Evolutionary conservation across 2,797 vertebrate genomes (phyloP), one percentile per base, ranked within the genome.

Genomic region (Labroides dimidiatus): DNA sequence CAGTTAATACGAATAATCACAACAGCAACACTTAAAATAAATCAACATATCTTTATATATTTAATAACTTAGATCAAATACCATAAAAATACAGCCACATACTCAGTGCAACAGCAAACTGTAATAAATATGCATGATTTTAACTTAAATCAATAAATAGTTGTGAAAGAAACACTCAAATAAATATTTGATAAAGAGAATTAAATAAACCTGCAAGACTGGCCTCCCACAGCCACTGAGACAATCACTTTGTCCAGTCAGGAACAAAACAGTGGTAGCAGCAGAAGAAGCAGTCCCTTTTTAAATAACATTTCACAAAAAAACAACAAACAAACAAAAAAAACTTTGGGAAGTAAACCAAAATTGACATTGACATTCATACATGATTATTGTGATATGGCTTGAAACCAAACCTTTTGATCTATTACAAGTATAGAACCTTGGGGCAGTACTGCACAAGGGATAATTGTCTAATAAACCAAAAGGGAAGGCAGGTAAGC

Each of bases 101-200:
- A 82, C 67, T 77, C 72, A 80, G 84, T 82, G 88, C 87, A 88
- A 88, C 80, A 78, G 56, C 82, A 88, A 77, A 45, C 82, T 59
- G 62, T 81, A 75, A 86, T 90, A 90, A 89, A 91, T 90, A 91
- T 62, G 23, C 20, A 79, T 72, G 73, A 16, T 15, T 72, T 65
- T 64, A 76, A 87, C 24, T 80, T 71, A 85, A 78, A 81, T 60
- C 10, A 73, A 48, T 54, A 76, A 51, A 48, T 41, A 20, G 45
- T 62, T 42, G 49, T 12, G 87, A 91, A 92, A 91, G 90, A 91
- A 89, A 84, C 58, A 78, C 36, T 68, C 36, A 86, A 88, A 84
- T 84, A 90, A 85, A 92, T 84, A 87, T 24, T 70, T 10, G 61
- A 33, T 2, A 14, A 39, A 73, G 24, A 85, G 6, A 81, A 76